Conservation (phyloP, 2,797 vertebrate species). For the Valencia hispanica region DNA sequence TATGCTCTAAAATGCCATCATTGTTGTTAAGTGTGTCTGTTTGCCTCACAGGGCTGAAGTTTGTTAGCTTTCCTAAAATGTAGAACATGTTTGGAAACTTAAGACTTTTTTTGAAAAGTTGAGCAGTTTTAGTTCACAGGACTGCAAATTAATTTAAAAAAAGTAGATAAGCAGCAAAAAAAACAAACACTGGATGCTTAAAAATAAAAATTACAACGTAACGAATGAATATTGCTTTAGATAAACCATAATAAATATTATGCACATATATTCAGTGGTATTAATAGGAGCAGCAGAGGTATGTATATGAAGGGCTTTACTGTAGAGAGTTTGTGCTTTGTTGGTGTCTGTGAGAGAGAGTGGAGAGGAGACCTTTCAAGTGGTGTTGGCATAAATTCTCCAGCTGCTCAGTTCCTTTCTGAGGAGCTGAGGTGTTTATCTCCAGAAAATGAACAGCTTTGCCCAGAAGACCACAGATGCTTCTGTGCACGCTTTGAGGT, state of each 20-base stretch:
- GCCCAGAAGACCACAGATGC: slow-evolving; percentile 81
- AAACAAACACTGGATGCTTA: not conserved
- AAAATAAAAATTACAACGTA: not conserved
- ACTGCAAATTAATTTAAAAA: not conserved
- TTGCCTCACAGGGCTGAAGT: slow-evolving; percentile 4
- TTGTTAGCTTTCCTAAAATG: not conserved
- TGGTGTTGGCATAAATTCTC: slow-evolving; percentile 81
- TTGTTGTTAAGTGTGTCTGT: not conserved
- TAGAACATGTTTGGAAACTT: not conserved
- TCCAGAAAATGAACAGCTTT: slow-evolving; percentile 83
- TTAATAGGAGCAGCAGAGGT: slow-evolving; percentile 41
- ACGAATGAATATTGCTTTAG: not conserved
- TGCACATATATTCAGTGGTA: slow-evolving; percentile 3
- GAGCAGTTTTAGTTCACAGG: not conserved
- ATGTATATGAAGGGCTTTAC: slow-evolving; percentile 42
- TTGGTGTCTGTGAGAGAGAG: slow-evolving; percentile 58
- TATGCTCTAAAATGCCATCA: not conserved
- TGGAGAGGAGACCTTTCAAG: slow-evolving; percentile 80
- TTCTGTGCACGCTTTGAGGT: slow-evolving; percentile 77
- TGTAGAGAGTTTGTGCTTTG: slow-evolving; percentile 32
- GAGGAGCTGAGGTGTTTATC: slow-evolving; percentile 81
- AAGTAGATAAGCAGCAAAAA: not conserved
- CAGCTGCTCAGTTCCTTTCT: slow-evolving; percentile 83
- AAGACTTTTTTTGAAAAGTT: not conserved
- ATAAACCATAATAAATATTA: not conserved